These are phyloP conservation scores for Phyllotis vaccarum DNA, from an alignment of 2,797 vertebrate genomes.

Conservation along the genomic window DNA sequence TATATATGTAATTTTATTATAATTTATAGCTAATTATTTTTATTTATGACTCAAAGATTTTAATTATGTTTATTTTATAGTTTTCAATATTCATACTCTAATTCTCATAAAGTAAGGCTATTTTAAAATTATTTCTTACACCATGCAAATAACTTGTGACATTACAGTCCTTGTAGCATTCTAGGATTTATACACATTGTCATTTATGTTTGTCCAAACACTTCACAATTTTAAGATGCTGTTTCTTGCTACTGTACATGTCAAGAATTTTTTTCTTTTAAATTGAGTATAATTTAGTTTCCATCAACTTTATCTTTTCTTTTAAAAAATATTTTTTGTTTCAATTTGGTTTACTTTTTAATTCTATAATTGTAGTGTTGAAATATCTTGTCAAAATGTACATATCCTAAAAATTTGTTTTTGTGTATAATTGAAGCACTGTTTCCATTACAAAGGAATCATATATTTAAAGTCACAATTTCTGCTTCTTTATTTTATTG, in stretches of 20 bases:
- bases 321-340: neutral
- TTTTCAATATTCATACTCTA: neutral
- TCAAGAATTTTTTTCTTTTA: neutral
- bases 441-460: neutral
- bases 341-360: neutral
- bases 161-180: neutral
- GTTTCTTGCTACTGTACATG: neutral
- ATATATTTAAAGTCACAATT: neutral
- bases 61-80: neutral
- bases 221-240: neutral
- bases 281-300: neutral
- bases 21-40: neutral
- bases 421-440: neutral
- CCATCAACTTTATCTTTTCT: neutral
- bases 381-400: neutral
- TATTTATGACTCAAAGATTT: neutral
- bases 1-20: neutral
- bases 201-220: neutral
- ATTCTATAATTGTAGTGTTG: neutral
- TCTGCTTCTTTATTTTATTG: too few species aligned
- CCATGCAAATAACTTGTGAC: neutral
- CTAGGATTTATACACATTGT: neutral
- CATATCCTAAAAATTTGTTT: neutral
- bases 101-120: too few species aligned
- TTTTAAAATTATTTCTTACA: neutral